Conservation (phyloP, 2,797 vertebrate genomes). For the Pipistrellus nathusii region DNA sequence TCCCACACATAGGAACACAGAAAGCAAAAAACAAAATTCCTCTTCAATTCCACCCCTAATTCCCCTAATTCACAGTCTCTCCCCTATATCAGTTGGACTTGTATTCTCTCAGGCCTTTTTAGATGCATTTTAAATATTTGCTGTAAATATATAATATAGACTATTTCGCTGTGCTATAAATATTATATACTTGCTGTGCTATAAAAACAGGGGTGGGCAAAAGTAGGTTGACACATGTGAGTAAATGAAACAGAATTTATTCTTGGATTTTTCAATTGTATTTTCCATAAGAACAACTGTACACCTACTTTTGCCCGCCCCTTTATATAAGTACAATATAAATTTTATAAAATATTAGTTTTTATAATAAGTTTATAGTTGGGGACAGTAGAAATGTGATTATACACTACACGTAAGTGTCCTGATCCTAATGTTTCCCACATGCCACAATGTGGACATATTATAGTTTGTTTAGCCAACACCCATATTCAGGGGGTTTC, state of each 20-base stretch:
- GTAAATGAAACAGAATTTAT: neutral
- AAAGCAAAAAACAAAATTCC: conserved; percentile 8
- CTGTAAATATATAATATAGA: neutral
- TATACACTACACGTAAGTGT: neutral
- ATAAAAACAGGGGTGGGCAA: neutral
- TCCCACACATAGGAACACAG: neutral
- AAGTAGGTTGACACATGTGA: neutral
- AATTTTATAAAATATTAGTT: neutral
- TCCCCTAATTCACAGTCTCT: neutral
- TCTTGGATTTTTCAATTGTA: neutral
- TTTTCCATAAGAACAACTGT: neutral
- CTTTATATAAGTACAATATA: neutral
- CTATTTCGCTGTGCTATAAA: neutral
- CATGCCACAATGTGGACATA: neutral
- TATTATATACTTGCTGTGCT: neutral
- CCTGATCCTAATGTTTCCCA: neutral
- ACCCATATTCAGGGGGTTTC: neutral
- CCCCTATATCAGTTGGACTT: neutral
- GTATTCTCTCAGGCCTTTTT: neutral
- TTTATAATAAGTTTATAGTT: conserved; percentile 23
- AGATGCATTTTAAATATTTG: neutral
- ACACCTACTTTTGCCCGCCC: neutral
- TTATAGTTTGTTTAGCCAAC: neutral
- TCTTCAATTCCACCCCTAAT: neutral
- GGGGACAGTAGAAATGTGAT: neutral